Percentiles rank a stretch among this genome's conserved stretches.
These are phyloP conservation scores for Euura lappo DNA, from an alignment of 1,140 invertebrate genomes.

Conservation along the genomic window DNA sequence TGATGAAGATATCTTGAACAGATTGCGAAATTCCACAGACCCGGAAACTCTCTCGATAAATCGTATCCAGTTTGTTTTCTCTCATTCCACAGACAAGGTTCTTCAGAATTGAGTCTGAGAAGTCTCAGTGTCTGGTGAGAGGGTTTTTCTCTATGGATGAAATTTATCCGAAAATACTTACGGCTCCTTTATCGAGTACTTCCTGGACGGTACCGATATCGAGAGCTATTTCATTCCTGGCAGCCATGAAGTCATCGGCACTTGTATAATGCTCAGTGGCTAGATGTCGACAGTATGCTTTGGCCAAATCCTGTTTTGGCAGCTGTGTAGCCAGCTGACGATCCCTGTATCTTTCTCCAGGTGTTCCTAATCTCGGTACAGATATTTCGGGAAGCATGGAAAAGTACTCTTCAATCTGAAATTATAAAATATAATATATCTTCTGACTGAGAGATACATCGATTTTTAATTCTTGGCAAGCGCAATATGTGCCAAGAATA, in stretches of 20 bases:
- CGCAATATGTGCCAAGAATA: no score
- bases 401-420: slow-evolving; percentile 70
- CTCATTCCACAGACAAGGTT: no score
- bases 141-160: no score
- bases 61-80: slow-evolving; percentile 1
- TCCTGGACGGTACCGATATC: slow-evolving; percentile 86
- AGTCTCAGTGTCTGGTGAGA: no score
- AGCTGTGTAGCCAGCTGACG: slow-evolving; percentile 87
- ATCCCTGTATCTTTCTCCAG: slow-evolving; percentile 80
- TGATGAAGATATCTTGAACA: background rate
- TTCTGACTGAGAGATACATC: no score
- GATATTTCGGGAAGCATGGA: slow-evolving; percentile 77
- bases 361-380: slow-evolving; percentile 76
- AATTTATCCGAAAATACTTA: slow-evolving; percentile 44
- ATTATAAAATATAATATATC: slow-evolving; percentile 15
- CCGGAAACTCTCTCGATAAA: slow-evolving; percentile 3
- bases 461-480: no score
- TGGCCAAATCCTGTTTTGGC: slow-evolving; percentile 92
- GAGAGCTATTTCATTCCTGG: slow-evolving; percentile 91
- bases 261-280: slow-evolving; percentile 76
- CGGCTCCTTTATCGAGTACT: slow-evolving; percentile 54
- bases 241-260: slow-evolving; percentile 87
- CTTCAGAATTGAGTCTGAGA: no score
- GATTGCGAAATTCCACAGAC: background rate
- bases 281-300: slow-evolving; percentile 88